A percentile compares a stretch with the other conserved stretches of the same genome.
These are phyloP conservation scores for Pithys albifrons DNA, from an alignment of 2,113 vertebrate genomes.

Conservation along the genomic window DNA sequence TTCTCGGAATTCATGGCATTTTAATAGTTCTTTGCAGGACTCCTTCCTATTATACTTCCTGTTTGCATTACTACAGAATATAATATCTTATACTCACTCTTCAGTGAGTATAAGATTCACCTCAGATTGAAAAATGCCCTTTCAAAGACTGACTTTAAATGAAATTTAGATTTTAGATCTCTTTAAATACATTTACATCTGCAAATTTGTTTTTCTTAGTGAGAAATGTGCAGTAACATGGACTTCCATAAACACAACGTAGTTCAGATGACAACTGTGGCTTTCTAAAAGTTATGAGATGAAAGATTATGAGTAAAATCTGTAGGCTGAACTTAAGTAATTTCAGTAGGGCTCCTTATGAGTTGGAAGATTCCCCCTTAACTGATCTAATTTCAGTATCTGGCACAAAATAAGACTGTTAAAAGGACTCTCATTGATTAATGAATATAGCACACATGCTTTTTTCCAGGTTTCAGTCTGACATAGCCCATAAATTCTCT, in stretches of 20 bases:
- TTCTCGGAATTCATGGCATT: background rate
- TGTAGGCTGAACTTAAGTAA: background rate
- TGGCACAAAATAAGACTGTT: background rate
- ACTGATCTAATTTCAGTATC: background rate
- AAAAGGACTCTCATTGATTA: background rate
- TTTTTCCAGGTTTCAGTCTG: constrained; percentile 21
- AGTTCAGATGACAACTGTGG: background rate
- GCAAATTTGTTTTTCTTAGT: background rate
- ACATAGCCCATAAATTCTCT: background rate
- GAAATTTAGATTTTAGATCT: background rate
- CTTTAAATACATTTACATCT: background rate
- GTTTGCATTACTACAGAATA: background rate
- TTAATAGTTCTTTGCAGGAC: background rate
- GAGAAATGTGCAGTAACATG: background rate
- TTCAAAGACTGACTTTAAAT: background rate
- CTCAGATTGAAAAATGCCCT: background rate
- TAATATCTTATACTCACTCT: background rate
- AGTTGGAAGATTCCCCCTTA: background rate
- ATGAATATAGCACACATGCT: background rate
- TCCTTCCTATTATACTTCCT: background rate
- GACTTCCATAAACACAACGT: background rate
- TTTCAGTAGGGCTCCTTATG: background rate
- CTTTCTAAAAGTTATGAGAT: background rate
- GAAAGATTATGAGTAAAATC: background rate
- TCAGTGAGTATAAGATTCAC: background rate